Evolutionary conservation across 2,888 invertebrate species (phyloP).

Genomic region (Idaea dimidiata): DNA sequence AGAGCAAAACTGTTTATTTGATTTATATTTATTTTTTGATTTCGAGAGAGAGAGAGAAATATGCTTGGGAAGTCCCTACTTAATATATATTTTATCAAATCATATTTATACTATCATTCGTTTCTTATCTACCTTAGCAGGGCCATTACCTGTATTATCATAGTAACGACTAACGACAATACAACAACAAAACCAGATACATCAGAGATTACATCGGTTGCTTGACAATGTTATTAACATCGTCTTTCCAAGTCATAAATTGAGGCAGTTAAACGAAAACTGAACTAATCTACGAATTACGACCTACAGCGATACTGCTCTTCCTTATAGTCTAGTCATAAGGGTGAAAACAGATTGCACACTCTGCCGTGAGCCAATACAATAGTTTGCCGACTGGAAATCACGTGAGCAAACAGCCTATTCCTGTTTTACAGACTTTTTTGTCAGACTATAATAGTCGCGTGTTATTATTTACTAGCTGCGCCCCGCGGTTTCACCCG

Average conservation of each 20-base stretch:
- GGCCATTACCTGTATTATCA: background rate
- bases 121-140: background rate
- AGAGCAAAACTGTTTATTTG: too few species aligned
- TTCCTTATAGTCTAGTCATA: background rate
- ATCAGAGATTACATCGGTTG: background rate
- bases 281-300: constrained; percentile 1
- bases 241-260: background rate
- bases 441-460: too few species aligned
- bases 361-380: background rate
- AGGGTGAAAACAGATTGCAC: background rate
- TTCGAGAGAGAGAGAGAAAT: too few species aligned
- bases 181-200: background rate
- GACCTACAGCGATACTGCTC: background rate
- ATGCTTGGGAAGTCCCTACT: too few species aligned
- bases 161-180: background rate
- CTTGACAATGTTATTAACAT: background rate
- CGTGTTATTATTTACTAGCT: too few species aligned
- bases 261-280: background rate
- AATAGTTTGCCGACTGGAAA: background rate
- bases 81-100: too few species aligned
- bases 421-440: too few species aligned
- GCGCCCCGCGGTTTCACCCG: too few species aligned
- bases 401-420: background rate
- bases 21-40: too few species aligned
- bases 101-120: too few species aligned